phyloP scores from a whole-genome alignment of 1,140 invertebrate species.

The Temnothorax nylanderi region DNA sequence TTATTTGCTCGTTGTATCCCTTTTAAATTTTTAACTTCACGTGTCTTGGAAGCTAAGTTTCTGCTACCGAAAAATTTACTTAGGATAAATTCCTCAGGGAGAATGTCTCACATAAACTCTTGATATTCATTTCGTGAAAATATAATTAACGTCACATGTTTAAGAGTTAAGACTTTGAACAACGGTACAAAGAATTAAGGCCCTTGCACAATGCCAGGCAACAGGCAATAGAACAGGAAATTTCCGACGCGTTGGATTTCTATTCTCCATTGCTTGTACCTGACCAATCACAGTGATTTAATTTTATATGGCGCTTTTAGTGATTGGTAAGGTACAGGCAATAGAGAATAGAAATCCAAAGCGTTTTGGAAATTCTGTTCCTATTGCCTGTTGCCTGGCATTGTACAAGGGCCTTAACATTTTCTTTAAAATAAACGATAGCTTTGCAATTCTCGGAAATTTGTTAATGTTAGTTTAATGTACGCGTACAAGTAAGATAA shows the following conservation, averaged over 20 bases:
- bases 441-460: neutral
- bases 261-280: too few relatives aligned
- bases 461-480: neutral
- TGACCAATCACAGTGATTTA: too few relatives aligned
- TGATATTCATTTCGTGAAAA: neutral
- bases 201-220: too few relatives aligned
- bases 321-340: too few relatives aligned
- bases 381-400: too few relatives aligned
- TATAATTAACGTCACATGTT: neutral
- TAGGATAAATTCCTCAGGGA: neutral
- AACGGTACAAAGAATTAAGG: neutral
- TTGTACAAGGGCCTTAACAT: neutral
- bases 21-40: neutral
- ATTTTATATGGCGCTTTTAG: too few relatives aligned
- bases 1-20: neutral
- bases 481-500: neutral
- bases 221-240: too few relatives aligned
- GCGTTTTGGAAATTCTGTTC: too few relatives aligned
- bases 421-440: neutral
- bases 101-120: neutral
- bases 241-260: too few relatives aligned
- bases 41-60: neutral
- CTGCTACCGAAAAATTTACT: conserved; percentile 10
- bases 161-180: neutral
- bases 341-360: too few relatives aligned